phyloP scores from a whole-genome alignment of 2,113 vertebrate species.

The Acrocephalus arundinaceus region DNA sequence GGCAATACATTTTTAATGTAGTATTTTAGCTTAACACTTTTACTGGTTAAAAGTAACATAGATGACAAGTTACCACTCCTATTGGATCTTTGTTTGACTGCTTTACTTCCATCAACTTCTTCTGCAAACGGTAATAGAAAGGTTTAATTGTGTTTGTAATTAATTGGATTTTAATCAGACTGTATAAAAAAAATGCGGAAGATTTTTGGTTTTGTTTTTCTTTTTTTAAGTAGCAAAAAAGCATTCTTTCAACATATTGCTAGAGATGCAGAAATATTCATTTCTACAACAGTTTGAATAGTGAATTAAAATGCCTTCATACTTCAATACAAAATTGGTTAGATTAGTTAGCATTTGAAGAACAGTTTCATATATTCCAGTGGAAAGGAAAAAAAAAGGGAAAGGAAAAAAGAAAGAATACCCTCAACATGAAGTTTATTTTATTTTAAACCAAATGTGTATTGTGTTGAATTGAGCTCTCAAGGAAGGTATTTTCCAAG shows the following conservation, averaged over 20 bases:
- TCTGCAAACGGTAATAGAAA: constrained; percentile 33
- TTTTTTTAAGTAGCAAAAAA: neutral
- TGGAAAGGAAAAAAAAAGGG: neutral
- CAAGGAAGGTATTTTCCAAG: constrained; percentile 59
- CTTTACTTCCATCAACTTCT: constrained; percentile 10
- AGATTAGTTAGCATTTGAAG: constrained; percentile 72
- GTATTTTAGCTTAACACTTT: neutral
- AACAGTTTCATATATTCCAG: constrained; percentile 41
- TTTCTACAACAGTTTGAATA: constrained; percentile 46
- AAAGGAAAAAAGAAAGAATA: neutral
- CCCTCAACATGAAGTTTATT: neutral
- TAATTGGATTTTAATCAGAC: constrained; percentile 68
- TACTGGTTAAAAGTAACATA: constrained; percentile 26
- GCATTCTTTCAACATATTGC: constrained; percentile 8
- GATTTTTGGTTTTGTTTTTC: neutral
- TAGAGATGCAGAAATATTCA: constrained; percentile 56
- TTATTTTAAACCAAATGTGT: constrained; percentile 58
- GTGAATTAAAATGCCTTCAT: constrained; percentile 68
- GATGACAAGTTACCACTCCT: constrained; percentile 1
- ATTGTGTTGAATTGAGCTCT: constrained; percentile 41
- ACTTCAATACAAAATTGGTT: constrained; percentile 61
- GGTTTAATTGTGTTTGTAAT: constrained; percentile 63
- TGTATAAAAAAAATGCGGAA: constrained; percentile 48
- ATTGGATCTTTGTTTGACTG: constrained; percentile 19
- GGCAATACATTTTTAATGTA: neutral